Evolutionary conservation across 1,140 invertebrate species (phyloP), one percentile per base, ranked within the genome.

Genomic region (Phymorhynchus buccinoides): DNA sequence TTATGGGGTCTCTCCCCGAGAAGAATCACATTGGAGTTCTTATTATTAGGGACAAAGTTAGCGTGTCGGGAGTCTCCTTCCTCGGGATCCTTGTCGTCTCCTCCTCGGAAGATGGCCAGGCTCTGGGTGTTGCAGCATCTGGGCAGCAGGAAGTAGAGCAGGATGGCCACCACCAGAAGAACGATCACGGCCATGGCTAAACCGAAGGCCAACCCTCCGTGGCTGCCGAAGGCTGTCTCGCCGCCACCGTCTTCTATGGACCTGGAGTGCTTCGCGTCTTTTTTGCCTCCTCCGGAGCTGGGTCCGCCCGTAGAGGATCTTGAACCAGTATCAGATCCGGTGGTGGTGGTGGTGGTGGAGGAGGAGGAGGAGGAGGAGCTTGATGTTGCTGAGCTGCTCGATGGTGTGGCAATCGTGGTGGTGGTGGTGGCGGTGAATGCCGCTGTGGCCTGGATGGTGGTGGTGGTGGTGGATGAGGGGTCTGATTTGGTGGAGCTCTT

Each of bases 131-230:
- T 81, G 39, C 81, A 73, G 41, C 41, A 83, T 22, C 66, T 41
- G 62, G 81, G 81, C 18, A 83, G 81, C n/a, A 82, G 79, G 12
- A 41, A 48, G 52, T 66, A 81, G 32, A 81, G 52, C 52, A 75
- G 73, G 7, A 75, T 3, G 22, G 37, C 42, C 77, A 52, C 42
- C n/a, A 39, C 27, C 22, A 80, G 44, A 4, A 80, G 79, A n/a
- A 80, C 9, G 79, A 48, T 48, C 0, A 56, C 44, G 3, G n/a
- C 56, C 37, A 83, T 18, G 27, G 81, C 66, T 37, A 83, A 14
- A 37, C 52, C 27, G 39, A 83, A 73, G n/a, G 81, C 81, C 27
- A 83, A 0, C 27, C 27, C 0, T 1, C 81, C 81, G 66, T 83
- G 44, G 22, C 66, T 14, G 0, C 81, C 81, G 30, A 83, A 83